phyloP scores from a whole-genome alignment of 2,797 vertebrate species.

The Gymnoscopelus microlampas region DNA sequence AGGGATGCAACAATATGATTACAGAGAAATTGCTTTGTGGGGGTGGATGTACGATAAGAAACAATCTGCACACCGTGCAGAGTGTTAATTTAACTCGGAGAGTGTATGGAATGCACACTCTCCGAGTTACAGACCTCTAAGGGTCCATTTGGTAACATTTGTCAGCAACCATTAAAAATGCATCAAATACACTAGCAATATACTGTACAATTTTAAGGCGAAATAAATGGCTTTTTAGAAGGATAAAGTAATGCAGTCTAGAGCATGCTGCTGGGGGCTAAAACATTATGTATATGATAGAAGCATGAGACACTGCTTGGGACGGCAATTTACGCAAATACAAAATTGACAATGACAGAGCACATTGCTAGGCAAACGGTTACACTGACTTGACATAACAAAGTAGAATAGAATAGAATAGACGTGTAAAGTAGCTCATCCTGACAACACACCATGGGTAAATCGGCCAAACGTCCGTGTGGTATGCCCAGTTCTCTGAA shows the following conservation, averaged over 20 bases:
- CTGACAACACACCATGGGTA: conserved; percentile 98
- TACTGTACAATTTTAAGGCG: conserved; percentile 20
- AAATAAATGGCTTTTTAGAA: conserved; percentile 28
- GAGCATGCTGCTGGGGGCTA: conserved; percentile 32
- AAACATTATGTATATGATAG: conserved; percentile 3
- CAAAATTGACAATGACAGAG: neutral
- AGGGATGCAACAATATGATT: conserved; percentile 49
- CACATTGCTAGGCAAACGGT: neutral
- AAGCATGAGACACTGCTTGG: neutral
- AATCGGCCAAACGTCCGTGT: conserved; percentile 95
- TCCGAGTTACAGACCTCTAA: too few relatives aligned
- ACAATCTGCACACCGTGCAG: neutral
- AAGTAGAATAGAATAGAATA: conserved; percentile 1
- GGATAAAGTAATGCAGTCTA: conserved; percentile 10
- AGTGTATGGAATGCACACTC: too few relatives aligned
- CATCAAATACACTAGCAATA: conserved; percentile 30
- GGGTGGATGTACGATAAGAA: conserved; percentile 64
- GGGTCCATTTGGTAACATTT: neutral
- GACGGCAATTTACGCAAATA: neutral
- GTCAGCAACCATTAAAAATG: conserved; percentile 52
- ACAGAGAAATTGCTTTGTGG: conserved; percentile 50
- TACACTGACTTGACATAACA: conserved; percentile 11
- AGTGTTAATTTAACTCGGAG: too few relatives aligned
- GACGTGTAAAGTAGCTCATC: conserved; percentile 60
- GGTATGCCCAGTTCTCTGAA: conserved; percentile 95